These are phyloP conservation scores for Phylloscopus collybita DNA, from an alignment of 2,797 vertebrate species.

Conservation along the genomic window DNA sequence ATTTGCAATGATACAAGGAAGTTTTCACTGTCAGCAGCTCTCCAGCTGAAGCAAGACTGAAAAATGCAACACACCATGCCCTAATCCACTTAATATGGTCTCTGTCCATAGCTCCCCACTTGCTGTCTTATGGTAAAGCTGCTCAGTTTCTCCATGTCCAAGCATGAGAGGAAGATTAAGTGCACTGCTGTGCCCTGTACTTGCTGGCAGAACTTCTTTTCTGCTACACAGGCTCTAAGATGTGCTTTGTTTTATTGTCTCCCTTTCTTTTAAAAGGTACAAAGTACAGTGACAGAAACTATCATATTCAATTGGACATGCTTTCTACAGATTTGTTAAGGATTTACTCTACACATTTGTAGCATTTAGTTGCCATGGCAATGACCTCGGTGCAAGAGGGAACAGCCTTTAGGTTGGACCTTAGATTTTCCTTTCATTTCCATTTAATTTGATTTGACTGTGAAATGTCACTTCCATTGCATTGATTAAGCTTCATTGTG, in stretches of 20 bases:
- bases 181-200: background rate
- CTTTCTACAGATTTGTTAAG: slow-evolving; percentile 79
- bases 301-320: slow-evolving; percentile 78
- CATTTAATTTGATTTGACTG: slow-evolving; percentile 97
- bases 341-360: slow-evolving; percentile 78
- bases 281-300: slow-evolving; percentile 69
- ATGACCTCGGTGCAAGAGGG: slow-evolving; percentile 80
- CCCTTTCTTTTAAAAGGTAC: slow-evolving; percentile 31
- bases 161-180: background rate
- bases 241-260: slow-evolving; percentile 36
- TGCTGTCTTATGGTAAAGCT: background rate
- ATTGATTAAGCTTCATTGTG: slow-evolving; percentile 91
- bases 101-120: background rate
- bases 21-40: background rate
- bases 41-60: slow-evolving; percentile 19
- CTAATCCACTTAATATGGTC: background rate
- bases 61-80: background rate
- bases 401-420: slow-evolving; percentile 84
- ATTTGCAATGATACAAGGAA: background rate
- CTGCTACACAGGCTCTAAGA: slow-evolving; percentile 12
- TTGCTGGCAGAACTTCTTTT: slow-evolving; percentile 21
- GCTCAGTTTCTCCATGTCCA: background rate
- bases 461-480: slow-evolving; percentile 92
- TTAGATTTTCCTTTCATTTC: slow-evolving; percentile 89
- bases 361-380: slow-evolving; percentile 79